phyloP scores from a whole-genome alignment of 92 coral and sea anemone species.

The Montipora capitata region DNA sequence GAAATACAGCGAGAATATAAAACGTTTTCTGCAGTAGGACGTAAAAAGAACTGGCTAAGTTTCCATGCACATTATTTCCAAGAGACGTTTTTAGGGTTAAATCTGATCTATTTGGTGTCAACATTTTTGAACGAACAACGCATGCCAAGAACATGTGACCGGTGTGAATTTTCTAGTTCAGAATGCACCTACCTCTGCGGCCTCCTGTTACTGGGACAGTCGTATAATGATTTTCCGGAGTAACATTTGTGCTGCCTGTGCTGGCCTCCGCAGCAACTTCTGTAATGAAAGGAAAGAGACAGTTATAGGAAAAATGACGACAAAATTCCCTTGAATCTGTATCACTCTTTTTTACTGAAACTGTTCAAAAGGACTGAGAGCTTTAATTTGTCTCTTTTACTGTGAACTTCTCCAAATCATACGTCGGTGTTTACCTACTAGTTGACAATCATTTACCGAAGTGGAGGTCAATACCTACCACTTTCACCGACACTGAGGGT shows the following conservation, averaged over 20 bases:
- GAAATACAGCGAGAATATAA: background rate
- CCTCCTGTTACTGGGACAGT: background rate
- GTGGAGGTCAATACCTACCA: too few relatives aligned
- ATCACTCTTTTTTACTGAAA: too few relatives aligned
- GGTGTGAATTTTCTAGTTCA: background rate
- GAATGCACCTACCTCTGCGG: conserved; percentile 12
- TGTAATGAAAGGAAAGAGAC: background rate
- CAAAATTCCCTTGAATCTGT: too few relatives aligned
- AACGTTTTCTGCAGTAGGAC: too few relatives aligned
- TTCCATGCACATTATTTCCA: background rate
- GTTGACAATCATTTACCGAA: too few relatives aligned
- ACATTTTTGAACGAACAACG: background rate
- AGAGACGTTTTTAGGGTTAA: background rate
- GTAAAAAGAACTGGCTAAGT: too few relatives aligned
- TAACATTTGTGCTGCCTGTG: background rate
- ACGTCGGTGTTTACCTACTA: too few relatives aligned
- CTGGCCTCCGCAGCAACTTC: background rate
- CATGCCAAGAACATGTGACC: background rate
- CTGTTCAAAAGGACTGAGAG: too few relatives aligned
- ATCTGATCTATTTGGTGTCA: background rate
- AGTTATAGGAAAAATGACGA: too few relatives aligned
- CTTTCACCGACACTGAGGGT: too few relatives aligned
- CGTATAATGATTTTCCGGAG: conserved; percentile 19
- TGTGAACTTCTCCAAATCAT: too few relatives aligned
- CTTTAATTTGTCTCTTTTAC: too few relatives aligned